These are phyloP conservation scores for Charaxes varanes DNA, from an alignment of 1,140 invertebrate genomes.

Conservation along the genomic window DNA sequence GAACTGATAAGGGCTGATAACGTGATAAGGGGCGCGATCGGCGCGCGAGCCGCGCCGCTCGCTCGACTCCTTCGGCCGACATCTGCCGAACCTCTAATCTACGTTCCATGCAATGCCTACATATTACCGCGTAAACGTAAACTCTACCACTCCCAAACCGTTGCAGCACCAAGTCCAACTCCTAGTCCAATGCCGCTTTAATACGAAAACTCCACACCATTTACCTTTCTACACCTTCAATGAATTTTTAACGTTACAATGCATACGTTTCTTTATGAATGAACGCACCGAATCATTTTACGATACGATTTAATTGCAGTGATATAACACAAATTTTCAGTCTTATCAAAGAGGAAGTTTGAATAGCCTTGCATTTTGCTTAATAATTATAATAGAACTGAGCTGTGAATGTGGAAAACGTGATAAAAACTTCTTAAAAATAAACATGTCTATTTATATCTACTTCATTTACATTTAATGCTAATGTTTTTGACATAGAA, in stretches of 20 bases:
- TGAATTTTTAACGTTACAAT: not conserved
- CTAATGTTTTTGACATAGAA: too few species aligned
- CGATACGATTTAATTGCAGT: conserved; percentile 14
- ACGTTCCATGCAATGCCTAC: conserved; percentile 4
- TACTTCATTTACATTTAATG: too few species aligned
- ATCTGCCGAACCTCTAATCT: conserved; percentile 45
- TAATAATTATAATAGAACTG: too few species aligned
- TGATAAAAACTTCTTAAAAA: too few species aligned
- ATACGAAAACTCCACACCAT: too few species aligned
- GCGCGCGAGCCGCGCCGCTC: conserved; percentile 35
- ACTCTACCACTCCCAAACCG: not conserved
- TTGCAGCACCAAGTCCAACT: not conserved
- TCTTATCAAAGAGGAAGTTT: conserved; percentile 16
- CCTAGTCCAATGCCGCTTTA: conserved; percentile 1
- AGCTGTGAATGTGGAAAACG: too few species aligned
- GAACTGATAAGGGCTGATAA: conserved; percentile 67
- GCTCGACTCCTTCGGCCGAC: conserved; percentile 43
- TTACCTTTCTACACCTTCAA: too few species aligned
- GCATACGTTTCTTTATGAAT: conserved; percentile 2
- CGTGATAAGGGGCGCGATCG: conserved; percentile 47
- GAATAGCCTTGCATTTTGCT: conserved; percentile 11
- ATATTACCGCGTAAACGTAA: conserved; percentile 8
- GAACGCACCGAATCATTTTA: conserved; percentile 3
- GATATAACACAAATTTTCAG: conserved; percentile 22
- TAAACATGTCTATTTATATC: too few species aligned